phyloP scores from a whole-genome alignment of 2,113 vertebrate genomes.

The Mormoops blainvillei region DNA sequence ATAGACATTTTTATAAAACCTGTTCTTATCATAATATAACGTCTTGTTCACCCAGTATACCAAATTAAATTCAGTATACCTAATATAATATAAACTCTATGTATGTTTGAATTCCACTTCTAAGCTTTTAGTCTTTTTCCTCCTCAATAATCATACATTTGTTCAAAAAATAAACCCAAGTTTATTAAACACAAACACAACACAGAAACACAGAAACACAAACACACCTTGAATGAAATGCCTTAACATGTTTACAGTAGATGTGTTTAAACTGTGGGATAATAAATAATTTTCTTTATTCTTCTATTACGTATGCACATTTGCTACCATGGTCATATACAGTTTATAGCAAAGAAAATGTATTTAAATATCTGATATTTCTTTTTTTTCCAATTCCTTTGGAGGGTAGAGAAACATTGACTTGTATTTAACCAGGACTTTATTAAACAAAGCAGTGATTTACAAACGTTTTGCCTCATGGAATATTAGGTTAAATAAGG shows the following conservation, averaged over 20 bases:
- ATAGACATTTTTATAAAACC: background rate
- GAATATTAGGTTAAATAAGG: background rate
- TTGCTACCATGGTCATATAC: background rate
- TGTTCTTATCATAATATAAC: background rate
- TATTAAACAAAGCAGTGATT: background rate
- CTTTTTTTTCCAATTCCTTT: background rate
- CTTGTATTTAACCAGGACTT: background rate
- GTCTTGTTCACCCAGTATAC: background rate
- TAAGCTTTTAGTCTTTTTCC: background rate
- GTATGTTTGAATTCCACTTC: background rate
- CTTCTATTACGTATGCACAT: background rate
- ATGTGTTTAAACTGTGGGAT: background rate
- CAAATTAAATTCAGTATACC: background rate
- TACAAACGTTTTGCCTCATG: background rate
- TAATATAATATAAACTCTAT: background rate
- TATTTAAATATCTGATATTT: background rate
- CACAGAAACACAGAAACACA: background rate
- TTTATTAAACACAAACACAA: background rate
- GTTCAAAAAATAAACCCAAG: background rate
- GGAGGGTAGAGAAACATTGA: background rate
- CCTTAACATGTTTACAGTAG: background rate
- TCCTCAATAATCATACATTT: background rate
- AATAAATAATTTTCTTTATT: background rate
- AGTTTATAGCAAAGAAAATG: background rate
- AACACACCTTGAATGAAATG: background rate